These are phyloP conservation scores for Lerista edwardsae DNA, from an alignment of 2,797 vertebrate species.

Conservation along the genomic window DNA sequence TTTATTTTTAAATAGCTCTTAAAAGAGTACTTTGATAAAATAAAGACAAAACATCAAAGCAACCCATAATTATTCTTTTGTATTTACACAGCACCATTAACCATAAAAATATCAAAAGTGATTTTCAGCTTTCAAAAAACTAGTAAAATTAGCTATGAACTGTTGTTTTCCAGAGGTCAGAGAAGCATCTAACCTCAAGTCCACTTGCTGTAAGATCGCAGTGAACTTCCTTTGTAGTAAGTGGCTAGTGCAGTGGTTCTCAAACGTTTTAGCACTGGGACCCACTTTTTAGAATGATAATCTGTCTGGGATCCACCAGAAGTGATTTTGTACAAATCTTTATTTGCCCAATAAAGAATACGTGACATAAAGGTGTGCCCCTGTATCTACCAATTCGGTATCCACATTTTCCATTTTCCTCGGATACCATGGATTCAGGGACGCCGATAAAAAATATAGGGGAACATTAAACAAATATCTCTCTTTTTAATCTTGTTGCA, in stretches of 20 bases:
- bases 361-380: too few species aligned
- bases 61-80: not conserved
- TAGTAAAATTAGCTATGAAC: conserved; percentile 6
- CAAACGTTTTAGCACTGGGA: too few species aligned
- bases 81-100: conserved; percentile 21
- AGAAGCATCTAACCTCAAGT: not conserved
- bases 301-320: too few species aligned
- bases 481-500: too few species aligned
- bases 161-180: not conserved
- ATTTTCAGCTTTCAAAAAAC: not conserved
- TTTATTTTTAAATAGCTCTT: not conserved
- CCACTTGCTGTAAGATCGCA: not conserved
- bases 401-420: too few species aligned
- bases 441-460: too few species aligned
- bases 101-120: not conserved
- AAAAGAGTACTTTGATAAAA: not conserved
- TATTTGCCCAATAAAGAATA: too few species aligned
- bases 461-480: too few species aligned
- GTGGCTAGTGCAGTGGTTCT: not conserved
- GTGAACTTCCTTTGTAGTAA: not conserved
- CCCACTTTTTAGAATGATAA: too few species aligned
- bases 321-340: too few species aligned
- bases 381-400: too few species aligned
- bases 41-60: not conserved
- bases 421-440: too few species aligned